Evolutionary conservation across 30 jellyfish, hydroid and myxozoan genomes (phyloP), one percentile per base, ranked within the genome.

Genomic region (Pelagia noctiluca): DNA sequence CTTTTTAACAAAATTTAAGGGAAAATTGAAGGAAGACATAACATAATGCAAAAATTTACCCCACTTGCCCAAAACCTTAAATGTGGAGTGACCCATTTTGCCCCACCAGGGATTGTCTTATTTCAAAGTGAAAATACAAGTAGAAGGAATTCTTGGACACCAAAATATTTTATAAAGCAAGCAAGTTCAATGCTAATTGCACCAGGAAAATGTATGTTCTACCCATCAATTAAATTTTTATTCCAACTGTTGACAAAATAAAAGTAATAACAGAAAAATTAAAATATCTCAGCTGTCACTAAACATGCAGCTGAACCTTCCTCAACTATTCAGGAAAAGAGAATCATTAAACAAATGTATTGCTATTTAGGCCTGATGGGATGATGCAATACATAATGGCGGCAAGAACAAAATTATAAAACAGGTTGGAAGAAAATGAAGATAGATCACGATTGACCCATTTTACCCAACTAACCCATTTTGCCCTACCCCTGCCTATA

Each of bases 381-480:
- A 5, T 42, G 8, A 5, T 42, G 8, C 16, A 42, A 8, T 42
- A 5, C 57, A 42, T 42, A 42, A 42, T 16, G 16, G 12, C 16
- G 12, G 16, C 57, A 16, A 42, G 16, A 42, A 42, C 57, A 42
- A 42, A 5, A 42, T 42, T 8, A 16, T 16, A 5, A 42, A 42
- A 8, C 57, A 42, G 57, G 12, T 42, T 16, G 16, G 8, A 16
- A 42, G 12, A 42, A 42, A 42, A 42, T 16, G 16, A 5, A 8
- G 16, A 19, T 10, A 4, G 2, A 4, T 10, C 16, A 19, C 21
- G 16, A 3, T 5, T 52, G 68, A 8, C 68, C 68, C 68, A 52
- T 52, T 52, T 52, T 52, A 19, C 68, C 12, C 68, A 25, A 52
- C 68, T 30, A 30, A 52, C 68, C 68, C 68, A 52, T 8, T 52